These are phyloP conservation scores for Anoplophora glabripennis DNA, from an alignment of 1,140 invertebrate genomes.

Conservation along the genomic window DNA sequence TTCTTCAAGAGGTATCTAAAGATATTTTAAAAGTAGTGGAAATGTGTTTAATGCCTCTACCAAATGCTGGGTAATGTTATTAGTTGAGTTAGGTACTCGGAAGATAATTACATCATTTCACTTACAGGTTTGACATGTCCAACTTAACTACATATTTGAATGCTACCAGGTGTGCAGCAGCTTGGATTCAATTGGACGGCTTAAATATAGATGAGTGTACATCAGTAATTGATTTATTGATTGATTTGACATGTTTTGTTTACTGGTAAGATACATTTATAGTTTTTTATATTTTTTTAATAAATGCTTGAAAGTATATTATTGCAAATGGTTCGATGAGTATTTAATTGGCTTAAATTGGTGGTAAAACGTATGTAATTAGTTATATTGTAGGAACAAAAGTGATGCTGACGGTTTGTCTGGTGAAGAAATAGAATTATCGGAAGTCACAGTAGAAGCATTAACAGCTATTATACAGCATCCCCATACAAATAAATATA, in stretches of 20 bases:
- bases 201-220: slow-evolving; percentile 44
- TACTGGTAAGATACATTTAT: slow-evolving; percentile 41
- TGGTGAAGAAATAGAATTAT: slow-evolving; percentile 55
- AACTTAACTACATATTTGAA: slow-evolving; percentile 53
- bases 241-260: slow-evolving; percentile 46
- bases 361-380: background rate
- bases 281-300: background rate
- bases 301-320: too few species aligned
- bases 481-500: slow-evolving; percentile 40
- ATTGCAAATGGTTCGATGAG: background rate
- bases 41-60: slow-evolving; percentile 46
- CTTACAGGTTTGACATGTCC: slow-evolving; percentile 41
- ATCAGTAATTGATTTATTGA: slow-evolving; percentile 40
- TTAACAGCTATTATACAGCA: slow-evolving; percentile 49
- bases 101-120: slow-evolving; percentile 6
- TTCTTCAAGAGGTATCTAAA: slow-evolving; percentile 51
- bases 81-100: background rate
- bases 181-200: slow-evolving; percentile 59
- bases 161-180: slow-evolving; percentile 59
- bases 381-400: slow-evolving; percentile 38
- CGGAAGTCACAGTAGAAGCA: slow-evolving; percentile 62
- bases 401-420: slow-evolving; percentile 50
- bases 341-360: background rate
- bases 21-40: slow-evolving; percentile 47
- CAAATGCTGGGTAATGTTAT: slow-evolving; percentile 37